These are phyloP conservation scores for Papilio aristodemus DNA, from an alignment of 1,140 invertebrate genomes.

Conservation along the genomic window DNA sequence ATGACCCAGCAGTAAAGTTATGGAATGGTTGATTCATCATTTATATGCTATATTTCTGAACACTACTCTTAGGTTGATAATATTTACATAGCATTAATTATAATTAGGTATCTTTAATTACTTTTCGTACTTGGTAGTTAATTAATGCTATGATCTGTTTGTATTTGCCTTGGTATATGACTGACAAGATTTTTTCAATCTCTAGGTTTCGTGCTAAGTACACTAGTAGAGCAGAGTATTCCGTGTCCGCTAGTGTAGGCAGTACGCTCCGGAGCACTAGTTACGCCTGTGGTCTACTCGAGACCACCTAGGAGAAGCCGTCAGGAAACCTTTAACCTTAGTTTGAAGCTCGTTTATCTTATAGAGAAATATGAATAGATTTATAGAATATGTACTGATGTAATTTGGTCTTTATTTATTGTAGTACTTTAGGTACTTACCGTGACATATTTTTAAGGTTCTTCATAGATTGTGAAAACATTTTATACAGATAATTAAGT, in stretches of 20 bases:
- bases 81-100: slow-evolving; percentile 74
- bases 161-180: slow-evolving; percentile 58
- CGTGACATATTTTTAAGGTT: slow-evolving; percentile 71
- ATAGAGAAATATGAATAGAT: slow-evolving; percentile 70
- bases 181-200: slow-evolving; percentile 78
- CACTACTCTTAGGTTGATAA: slow-evolving; percentile 41
- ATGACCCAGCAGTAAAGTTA: neutral
- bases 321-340: slow-evolving; percentile 75
- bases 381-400: slow-evolving; percentile 74
- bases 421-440: slow-evolving; percentile 76
- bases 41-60: neutral
- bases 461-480: slow-evolving; percentile 66
- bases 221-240: slow-evolving; percentile 79
- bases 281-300: slow-evolving; percentile 73
- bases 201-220: slow-evolving; percentile 81
- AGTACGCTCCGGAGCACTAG: slow-evolving; percentile 79
- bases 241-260: slow-evolving; percentile 77
- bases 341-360: slow-evolving; percentile 58
- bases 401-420: slow-evolving; percentile 78
- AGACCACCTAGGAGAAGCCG: slow-evolving; percentile 77
- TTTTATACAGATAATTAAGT: slow-evolving; percentile 73
- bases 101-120: slow-evolving; percentile 60
- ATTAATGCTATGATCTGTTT: slow-evolving; percentile 72
- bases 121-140: slow-evolving; percentile 51
- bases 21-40: neutral